Evolutionary conservation across 2,113 vertebrate genomes (phyloP).

Genomic region (Calyptomena viridis): DNA sequence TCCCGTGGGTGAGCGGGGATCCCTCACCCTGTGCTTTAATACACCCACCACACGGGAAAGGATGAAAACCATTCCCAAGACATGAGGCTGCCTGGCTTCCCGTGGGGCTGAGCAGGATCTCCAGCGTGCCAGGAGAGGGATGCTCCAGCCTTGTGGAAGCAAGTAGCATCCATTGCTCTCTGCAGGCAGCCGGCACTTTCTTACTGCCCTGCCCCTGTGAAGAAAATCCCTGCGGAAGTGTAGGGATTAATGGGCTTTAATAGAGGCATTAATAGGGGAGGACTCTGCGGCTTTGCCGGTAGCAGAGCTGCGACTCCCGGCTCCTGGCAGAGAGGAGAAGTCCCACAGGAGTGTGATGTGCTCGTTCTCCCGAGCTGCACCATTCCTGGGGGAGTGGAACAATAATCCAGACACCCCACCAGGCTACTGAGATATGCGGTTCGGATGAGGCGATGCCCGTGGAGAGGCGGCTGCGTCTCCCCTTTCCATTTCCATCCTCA

Average conservation of each 20-base stretch:
- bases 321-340: neutral
- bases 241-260: conserved; percentile 40
- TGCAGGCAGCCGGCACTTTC: neutral
- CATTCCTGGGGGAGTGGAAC: rapidly evolving
- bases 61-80: neutral
- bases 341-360: rapidly evolving
- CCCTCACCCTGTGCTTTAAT: neutral
- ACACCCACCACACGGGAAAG: rapidly evolving
- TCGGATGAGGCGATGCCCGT: neutral
- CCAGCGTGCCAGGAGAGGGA: rapidly evolving
- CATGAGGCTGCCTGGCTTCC: rapidly evolving
- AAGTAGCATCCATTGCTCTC: neutral
- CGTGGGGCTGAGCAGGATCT: neutral
- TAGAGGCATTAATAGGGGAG: conserved; percentile 18
- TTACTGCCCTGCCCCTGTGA: neutral
- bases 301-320: neutral
- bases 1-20: neutral
- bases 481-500: neutral
- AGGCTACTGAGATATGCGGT: neutral
- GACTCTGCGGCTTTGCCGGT: neutral
- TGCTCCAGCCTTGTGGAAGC: neutral
- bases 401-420: neutral
- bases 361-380: neutral
- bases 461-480: rapidly evolving
- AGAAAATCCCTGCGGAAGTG: conserved; percentile 40